These are phyloP conservation scores for Folsomia manolachei DNA, from an alignment of 2,888 invertebrate species.

Conservation along the genomic window DNA sequence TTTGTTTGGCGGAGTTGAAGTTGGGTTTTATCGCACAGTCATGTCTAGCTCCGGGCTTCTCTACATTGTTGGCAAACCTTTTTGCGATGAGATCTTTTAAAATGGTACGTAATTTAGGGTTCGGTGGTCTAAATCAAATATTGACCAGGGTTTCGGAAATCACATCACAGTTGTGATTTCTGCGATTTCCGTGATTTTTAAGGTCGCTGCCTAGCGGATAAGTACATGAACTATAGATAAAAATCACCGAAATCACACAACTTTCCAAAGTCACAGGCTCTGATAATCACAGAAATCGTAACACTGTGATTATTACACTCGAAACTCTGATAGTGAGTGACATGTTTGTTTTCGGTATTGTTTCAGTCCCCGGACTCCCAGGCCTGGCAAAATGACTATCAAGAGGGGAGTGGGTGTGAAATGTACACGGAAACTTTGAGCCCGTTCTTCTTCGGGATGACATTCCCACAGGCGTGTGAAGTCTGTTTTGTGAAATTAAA, in stretches of 20 bases:
- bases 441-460: slow-evolving; percentile 98
- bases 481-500: slow-evolving; percentile 98
- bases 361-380: slow-evolving; percentile 99
- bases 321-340: no score
- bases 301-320: no score
- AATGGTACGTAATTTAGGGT: no score
- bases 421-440: slow-evolving; percentile 99
- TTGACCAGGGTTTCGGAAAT: no score
- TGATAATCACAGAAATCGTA: no score
- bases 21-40: slow-evolving; percentile 99
- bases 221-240: no score
- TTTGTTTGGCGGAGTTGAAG: slow-evolving; percentile 64
- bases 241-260: no score
- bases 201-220: no score
- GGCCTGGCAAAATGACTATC: slow-evolving; percentile 99
- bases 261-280: no score
- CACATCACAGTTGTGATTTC: no score
- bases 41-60: slow-evolving; percentile 98
- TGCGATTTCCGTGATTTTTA: no score
- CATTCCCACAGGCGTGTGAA: slow-evolving; percentile 99
- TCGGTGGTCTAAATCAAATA: no score
- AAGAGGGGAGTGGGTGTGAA: slow-evolving; percentile 99
- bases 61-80: slow-evolving; percentile 99
- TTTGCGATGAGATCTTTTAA: slow-evolving; percentile 99
- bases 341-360: slow-evolving; percentile 58